phyloP scores from a whole-genome alignment of 2,113 vertebrate species.

The Aptenodytes patagonicus region DNA sequence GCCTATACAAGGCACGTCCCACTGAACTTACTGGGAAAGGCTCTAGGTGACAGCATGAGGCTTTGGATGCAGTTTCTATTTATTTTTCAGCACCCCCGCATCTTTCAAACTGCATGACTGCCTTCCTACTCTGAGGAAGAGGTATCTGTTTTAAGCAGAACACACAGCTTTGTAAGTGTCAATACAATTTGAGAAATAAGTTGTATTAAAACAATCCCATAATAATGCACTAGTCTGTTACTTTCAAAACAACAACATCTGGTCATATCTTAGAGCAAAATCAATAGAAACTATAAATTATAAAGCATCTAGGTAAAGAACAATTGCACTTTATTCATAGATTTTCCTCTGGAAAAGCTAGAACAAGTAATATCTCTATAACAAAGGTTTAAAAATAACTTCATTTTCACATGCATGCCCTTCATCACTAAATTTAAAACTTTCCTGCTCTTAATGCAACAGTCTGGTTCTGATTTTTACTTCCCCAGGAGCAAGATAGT shows the following conservation, averaged over 20 bases:
- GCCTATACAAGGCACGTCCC: background rate
- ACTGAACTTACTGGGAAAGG: background rate
- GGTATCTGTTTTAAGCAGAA: background rate
- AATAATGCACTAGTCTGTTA: background rate
- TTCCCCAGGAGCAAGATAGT: background rate
- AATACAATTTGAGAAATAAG: background rate
- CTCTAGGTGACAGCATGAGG: background rate
- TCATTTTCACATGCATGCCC: background rate
- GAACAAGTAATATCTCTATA: background rate
- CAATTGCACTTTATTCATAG: background rate
- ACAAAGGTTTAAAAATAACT: background rate
- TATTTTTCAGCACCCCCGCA: background rate
- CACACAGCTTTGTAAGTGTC: background rate
- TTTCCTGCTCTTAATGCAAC: background rate
- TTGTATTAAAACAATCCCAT: background rate
- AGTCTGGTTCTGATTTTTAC: background rate
- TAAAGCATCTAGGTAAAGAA: background rate
- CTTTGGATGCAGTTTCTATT: background rate
- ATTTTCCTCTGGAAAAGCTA: background rate
- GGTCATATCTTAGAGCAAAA: background rate
- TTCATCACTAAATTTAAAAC: background rate
- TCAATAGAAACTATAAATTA: background rate
- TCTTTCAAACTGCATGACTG: background rate
- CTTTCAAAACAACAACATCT: background rate
- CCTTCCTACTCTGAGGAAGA: background rate